Base-by-base conservation (phyloP, 2,797 vertebrate species). In the Zalophus californianus region DNA sequence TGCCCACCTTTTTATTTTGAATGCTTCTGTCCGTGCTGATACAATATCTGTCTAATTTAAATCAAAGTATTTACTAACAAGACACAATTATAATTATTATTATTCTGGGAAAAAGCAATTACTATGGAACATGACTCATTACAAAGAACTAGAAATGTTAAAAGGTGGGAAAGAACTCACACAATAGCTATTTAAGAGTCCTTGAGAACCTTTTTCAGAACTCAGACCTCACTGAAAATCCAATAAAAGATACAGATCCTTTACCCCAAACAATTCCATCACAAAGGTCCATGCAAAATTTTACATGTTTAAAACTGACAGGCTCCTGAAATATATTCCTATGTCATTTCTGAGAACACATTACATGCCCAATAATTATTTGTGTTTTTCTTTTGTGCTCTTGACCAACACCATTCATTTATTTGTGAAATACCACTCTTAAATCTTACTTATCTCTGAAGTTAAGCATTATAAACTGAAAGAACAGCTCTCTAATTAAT, bases 371-470 rank as follows among this genome's bases (percentile, higher is more conserved):
- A 90, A 72, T 80, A 87, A 86, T 50, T 78, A 54, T 58, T 64
- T 90, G 35, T 58, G 35, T 58, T 93, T 75, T 91, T 58, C 80
- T 93, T 91, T 60, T 79, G n/a, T 85, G 12, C 4, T 80, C 44
- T 89, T 86, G 27, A 60, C 3, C 78, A 90, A 85, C 5, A 78
- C 21, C 20, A 41, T 82, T 94, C 32, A 79, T 44, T 58, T 73
- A 54, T 68, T 80, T 66, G 23, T 87, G 32, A 91, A 89, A 54
- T 85, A 68, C 16, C 11, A 82, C 41, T 91, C 64, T 73, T 86
- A 68, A 70, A 83, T 78, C 27, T 83, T 95, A 84, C 27, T 83
- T 95, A 84, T 84, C 86, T 88, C 48, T 77, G 48, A 64, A 90
- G 16, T 44, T 88, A 64, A 72, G 64, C 32, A 83, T 23, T 68